Evolutionary conservation across 2,797 vertebrate genomes (phyloP), one percentile per base, ranked within the genome.

Genomic region (Coregonus suidteri): DNA sequence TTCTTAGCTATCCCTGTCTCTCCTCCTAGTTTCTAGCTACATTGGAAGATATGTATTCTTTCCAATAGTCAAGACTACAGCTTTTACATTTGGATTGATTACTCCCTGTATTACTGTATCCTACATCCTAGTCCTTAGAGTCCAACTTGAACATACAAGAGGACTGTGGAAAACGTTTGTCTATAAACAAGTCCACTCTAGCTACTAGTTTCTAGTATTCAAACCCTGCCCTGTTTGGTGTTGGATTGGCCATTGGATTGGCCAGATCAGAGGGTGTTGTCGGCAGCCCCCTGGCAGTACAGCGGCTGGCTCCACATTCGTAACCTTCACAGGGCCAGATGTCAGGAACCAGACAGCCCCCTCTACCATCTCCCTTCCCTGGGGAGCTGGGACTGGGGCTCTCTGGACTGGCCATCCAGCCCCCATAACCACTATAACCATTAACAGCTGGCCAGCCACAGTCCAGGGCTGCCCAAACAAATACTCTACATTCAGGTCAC

Each of bases 381-480:
- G 4, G 64, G 54, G 54, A 7, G 9, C 35, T 70, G 34, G n/a
- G 14, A 18, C 37, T 30, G 51, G 31, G 6, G 25, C 18, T n/a
- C 11, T 7, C 20, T 34, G 72, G 16, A 18, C 7, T 1, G 4
- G 72, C 69, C 35, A 71, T 71, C 41, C 34, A 69, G 31, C 30
- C 18, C 37, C 18, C 2, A n/a, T 71, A 71, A 9, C 69, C 69
- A 41, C n/a, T 37, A 34, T 71, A 71, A 71, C 69, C 41, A 52
- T 47, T 25, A 9, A n/a, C 47, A 51, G 37, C 47, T 25, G 37
- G 37, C 6, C 69, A 14, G 70, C 65, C 25, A 67, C 31, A 25
- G 34, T 41, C 16, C 67, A 18, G 15, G 67, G 41, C 69, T n/a
- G 18, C 11, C 20, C n/a, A 25, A 3, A 71, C 69, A 52, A 34